A percentile compares a stretch with the other conserved stretches of the same genome.
Conservation (phyloP, 1,140 invertebrate species). For the Trichonephila inaurata region DNA sequence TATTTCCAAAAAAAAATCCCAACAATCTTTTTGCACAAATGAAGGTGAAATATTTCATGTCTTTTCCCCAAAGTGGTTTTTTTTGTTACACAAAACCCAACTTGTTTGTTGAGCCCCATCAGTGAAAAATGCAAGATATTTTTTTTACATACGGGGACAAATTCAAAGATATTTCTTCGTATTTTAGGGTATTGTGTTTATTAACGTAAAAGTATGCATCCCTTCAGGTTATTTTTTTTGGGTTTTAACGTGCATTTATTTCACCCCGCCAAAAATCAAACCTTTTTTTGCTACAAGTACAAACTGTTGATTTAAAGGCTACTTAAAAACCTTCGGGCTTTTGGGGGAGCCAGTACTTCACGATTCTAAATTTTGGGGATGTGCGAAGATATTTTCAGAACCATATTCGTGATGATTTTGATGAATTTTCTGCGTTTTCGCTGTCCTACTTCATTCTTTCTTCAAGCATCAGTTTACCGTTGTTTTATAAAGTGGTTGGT, state of each 20-base stretch:
- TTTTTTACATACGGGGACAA: constrained; percentile 43
- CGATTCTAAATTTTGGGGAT: background rate
- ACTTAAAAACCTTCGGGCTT: background rate
- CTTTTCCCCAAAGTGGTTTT: too few species aligned
- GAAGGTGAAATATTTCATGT: background rate
- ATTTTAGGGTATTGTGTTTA: background rate
- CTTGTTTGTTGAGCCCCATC: background rate
- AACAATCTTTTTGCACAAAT: background rate
- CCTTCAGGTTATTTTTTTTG: constrained; percentile 14
- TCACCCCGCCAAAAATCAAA: background rate
- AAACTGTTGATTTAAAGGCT: background rate
- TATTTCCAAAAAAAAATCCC: background rate
- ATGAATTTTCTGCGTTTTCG: constrained; percentile 41
- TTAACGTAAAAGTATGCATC: background rate
- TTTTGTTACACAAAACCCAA: too few species aligned
- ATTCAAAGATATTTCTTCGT: background rate
- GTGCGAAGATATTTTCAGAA: background rate
- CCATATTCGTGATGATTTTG: constrained; percentile 46
- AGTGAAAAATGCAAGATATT: background rate
- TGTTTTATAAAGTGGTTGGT: background rate
- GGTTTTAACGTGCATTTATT: background rate
- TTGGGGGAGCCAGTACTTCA: background rate
- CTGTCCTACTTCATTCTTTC: constrained; percentile 24
- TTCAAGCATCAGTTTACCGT: background rate
- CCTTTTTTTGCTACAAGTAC: background rate